These are phyloP conservation scores for Uromys caudimaculatus DNA, from an alignment of 2,797 vertebrate species.

Conservation along the genomic window DNA sequence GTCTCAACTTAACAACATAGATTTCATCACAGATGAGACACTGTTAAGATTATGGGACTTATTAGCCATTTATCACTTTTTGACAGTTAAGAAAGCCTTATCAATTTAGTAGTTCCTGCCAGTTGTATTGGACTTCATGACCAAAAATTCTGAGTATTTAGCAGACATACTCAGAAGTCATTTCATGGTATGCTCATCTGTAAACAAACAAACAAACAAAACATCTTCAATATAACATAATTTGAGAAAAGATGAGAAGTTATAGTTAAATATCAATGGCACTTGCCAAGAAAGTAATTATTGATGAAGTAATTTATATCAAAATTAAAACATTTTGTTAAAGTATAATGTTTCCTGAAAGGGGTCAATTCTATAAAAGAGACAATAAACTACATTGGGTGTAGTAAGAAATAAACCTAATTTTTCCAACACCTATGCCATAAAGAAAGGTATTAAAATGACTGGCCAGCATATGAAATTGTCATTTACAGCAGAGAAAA, in stretches of 20 bases:
- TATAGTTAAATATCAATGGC: background rate
- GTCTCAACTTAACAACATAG: background rate
- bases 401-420: background rate
- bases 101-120: background rate
- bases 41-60: background rate
- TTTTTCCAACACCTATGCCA: background rate
- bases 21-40: background rate
- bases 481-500: background rate
- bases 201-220: background rate
- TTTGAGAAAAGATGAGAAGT: background rate
- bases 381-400: background rate
- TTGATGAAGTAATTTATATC: background rate
- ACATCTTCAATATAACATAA: background rate
- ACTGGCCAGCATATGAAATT: background rate
- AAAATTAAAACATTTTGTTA: constrained; percentile 6
- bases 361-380: background rate
- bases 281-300: background rate
- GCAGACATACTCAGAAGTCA: background rate
- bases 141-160: background rate
- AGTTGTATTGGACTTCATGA: background rate
- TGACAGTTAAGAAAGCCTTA: background rate
- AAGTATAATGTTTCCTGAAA: background rate
- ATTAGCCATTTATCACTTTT: background rate
- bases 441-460: background rate
- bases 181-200: background rate